These are phyloP conservation scores for Chironomus tentans DNA, from an alignment of 2,888 invertebrate genomes.

Conservation along the genomic window DNA sequence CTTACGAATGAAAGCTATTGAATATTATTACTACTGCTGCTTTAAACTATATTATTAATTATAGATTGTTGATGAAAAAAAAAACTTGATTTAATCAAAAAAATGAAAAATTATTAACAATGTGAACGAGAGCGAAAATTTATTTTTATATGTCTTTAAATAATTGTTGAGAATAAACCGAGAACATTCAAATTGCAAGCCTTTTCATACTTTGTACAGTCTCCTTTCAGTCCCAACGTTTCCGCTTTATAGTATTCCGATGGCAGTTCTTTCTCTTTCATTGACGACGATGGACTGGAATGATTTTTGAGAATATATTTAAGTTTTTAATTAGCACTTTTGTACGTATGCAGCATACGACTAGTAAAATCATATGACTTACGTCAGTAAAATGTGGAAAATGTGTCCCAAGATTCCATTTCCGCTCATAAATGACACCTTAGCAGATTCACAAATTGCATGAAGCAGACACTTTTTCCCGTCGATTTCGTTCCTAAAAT, in stretches of 20 bases:
- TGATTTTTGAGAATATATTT: not conserved
- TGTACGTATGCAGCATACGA: not conserved
- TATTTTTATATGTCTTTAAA: not conserved
- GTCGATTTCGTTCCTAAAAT: not conserved
- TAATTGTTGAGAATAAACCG: conserved; percentile 7
- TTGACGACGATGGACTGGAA: conserved; percentile 14
- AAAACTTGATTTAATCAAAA: not conserved
- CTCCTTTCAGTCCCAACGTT: not conserved
- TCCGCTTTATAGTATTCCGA: conserved; percentile 17
- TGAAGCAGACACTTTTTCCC: conserved; percentile 13
- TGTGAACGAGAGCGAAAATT: not conserved
- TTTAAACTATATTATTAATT: not conserved
- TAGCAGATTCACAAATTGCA: conserved; percentile 19
- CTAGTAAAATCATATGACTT: not conserved
- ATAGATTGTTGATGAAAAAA: not conserved
- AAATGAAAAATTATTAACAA: not conserved
- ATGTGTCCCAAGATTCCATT: conserved; percentile 17
- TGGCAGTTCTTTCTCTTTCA: not conserved
- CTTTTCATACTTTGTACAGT: conserved; percentile 21
- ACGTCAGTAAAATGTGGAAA: conserved; percentile 14
- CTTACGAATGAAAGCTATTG: not conserved
- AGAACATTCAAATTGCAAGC: conserved; percentile 13
- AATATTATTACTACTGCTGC: not conserved
- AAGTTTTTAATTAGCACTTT: not conserved
- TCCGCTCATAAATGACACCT: not conserved